Evolutionary conservation across 2,888 invertebrate genomes (phyloP).

Genomic region (Diarsia mendica): DNA sequence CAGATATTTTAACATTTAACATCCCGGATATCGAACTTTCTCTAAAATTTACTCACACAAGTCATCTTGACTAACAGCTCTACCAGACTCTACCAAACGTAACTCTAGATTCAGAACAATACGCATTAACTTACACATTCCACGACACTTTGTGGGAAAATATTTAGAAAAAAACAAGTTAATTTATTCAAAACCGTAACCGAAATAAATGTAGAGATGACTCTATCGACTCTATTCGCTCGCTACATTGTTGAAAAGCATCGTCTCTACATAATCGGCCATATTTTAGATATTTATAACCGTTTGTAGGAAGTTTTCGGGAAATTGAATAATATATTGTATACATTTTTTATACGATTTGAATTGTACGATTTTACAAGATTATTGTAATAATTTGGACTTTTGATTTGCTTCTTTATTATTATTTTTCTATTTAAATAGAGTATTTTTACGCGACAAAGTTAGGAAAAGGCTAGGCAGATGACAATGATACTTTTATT

Average conservation of each 20-base stretch:
- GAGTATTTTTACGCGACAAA: neutral
- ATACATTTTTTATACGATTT: constrained; percentile 66
- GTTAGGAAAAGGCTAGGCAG: too few species aligned
- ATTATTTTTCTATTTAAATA: constrained; percentile 22
- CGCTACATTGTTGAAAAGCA: constrained; percentile 75
- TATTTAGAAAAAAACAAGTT: constrained; percentile 62
- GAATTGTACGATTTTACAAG: constrained; percentile 50
- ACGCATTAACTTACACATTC: constrained; percentile 65
- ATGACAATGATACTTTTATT: too few species aligned
- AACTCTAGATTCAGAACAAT: constrained; percentile 68
- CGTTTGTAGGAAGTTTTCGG: constrained; percentile 57
- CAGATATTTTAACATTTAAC: constrained; percentile 49
- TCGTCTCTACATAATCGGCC: constrained; percentile 66
- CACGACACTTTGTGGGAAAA: constrained; percentile 65
- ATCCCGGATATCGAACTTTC: constrained; percentile 56
- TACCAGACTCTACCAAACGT: constrained; percentile 46
- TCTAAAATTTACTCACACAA: constrained; percentile 46
- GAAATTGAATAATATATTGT: constrained; percentile 78
- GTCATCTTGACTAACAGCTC: constrained; percentile 47
- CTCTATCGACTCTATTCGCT: constrained; percentile 83
- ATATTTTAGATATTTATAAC: constrained; percentile 78
- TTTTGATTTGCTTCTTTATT: constrained; percentile 48
- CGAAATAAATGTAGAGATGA: constrained; percentile 75
- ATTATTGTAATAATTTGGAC: constrained; percentile 53
- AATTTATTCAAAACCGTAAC: constrained; percentile 78